Evolutionary conservation across 2,797 vertebrate genomes (phyloP), one percentile per base, ranked within the genome.

Genomic region (Tapera naevia): DNA sequence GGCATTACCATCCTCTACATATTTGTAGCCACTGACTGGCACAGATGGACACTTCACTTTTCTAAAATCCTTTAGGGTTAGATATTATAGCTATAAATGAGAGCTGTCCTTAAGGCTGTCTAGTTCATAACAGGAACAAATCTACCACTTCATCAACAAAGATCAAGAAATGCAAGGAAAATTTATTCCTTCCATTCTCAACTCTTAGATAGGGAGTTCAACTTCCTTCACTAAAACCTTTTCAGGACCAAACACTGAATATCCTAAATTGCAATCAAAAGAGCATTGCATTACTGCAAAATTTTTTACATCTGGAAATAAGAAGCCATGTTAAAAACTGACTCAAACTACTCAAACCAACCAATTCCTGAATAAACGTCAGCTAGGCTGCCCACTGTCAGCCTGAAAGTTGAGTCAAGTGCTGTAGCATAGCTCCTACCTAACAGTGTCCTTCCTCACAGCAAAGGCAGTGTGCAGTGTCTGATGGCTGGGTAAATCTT

Each of bases 391-490:
- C 17, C 9, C 27, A 23, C 17, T 56, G 30, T 33, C 18, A 39
- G 30, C 17, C 58, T 79, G 62, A n/a, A 66, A 51, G 28, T 1
- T 46, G 35, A 7, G 16, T 51, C 30, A 78, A 69, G 78, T 13
- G 11, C 8, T 0, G 0, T 74, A 39, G n/a, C 8, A 5, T 17
- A 67, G 50, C 10, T 87, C 37, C 28, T 66, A 17, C 8, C 0
- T 8, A 41, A 66, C 12, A 11, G 14, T 19, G 4, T 6, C 22
- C 19, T 1, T 64, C 46, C 70, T 37, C 27, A 46, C 22, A 67
- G 33, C 0, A 0, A 88, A 27, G 15, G 41, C 16, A 71, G 17
- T 0, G 0, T 9, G 16, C 17, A 1, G 1, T 9, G 7, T 7
- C 43, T 27, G 7, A 37, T 17, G 41, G 15, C 15, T 76, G 61